phyloP scores from a whole-genome alignment of 2,113 vertebrate genomes.

The Hassar affinis region DNA sequence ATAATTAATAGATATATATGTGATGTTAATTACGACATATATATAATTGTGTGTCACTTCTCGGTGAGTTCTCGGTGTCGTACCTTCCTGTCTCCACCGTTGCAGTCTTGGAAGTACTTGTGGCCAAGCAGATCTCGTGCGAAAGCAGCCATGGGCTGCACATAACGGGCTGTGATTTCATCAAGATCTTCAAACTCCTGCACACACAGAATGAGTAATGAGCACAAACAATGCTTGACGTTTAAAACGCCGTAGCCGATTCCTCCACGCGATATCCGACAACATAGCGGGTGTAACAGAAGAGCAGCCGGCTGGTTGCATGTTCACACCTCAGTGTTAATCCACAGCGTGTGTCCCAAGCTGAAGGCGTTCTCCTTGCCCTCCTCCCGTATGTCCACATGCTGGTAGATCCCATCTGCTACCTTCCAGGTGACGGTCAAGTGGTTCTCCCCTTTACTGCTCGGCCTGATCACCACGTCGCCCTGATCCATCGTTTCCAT shows the following conservation, averaged over 20 bases:
- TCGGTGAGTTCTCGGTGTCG: background rate
- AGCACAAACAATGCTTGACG: background rate
- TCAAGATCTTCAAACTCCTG: constrained; percentile 99
- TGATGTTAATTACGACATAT: no score
- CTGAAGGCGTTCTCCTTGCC: constrained; percentile 99
- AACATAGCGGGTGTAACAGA: background rate
- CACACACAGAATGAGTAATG: background rate
- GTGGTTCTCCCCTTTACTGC: constrained; percentile 97
- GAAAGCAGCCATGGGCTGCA: constrained; percentile 98
- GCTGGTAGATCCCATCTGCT: constrained; percentile 93
- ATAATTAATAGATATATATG: no score
- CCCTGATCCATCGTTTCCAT: constrained; percentile 99
- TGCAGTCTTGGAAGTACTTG: constrained; percentile 95
- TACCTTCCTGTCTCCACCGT: constrained; percentile 88
- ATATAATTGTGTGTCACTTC: background rate
- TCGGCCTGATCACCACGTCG: constrained; percentile 93
- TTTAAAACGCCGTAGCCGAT: background rate
- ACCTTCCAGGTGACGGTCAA: constrained; percentile 98
- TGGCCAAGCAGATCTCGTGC: constrained; percentile 92
- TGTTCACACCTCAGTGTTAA: constrained; percentile 87
- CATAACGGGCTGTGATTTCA: constrained; percentile 95
- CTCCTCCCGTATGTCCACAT: constrained; percentile 92
- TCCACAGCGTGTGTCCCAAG: constrained; percentile 93
- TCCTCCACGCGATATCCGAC: background rate
- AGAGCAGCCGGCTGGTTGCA: background rate